A percentile compares a stretch with the other conserved stretches of the same genome.
Conservation (phyloP, 1,140 invertebrate species). For the Achroia grisella region DNA sequence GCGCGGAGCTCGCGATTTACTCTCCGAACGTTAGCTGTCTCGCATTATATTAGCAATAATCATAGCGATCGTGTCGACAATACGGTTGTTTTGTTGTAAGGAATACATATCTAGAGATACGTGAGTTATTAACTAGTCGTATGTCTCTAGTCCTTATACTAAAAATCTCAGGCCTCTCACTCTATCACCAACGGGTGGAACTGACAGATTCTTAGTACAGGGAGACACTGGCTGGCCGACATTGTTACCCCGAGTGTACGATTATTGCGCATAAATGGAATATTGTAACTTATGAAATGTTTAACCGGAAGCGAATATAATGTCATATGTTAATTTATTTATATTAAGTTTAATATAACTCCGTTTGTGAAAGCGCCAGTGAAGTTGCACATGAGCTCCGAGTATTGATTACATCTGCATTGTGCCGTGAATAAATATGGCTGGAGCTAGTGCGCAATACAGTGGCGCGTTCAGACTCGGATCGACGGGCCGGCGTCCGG, state of each 20-base stretch:
- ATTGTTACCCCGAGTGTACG: slow-evolving; percentile 1
- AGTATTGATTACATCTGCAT: too few relatives aligned
- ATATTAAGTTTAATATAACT: slow-evolving; percentile 7
- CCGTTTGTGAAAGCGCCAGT: slow-evolving; percentile 1
- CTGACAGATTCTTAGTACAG: slow-evolving; percentile 1
- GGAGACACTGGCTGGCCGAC: slow-evolving; percentile 1
- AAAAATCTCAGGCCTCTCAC: slow-evolving; percentile 1
- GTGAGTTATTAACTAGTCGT: not conserved
- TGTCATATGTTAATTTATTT: slow-evolving; percentile 10
- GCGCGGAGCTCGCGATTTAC: slow-evolving; percentile 22
- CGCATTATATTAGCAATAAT: slow-evolving; percentile 1
- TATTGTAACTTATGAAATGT: slow-evolving; percentile 10
- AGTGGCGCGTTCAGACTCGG: too few relatives aligned
- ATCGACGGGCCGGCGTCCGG: too few relatives aligned
- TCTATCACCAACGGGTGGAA: not conserved
- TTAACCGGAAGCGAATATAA: not conserved
- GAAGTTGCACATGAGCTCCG: not conserved
- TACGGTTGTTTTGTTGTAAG: slow-evolving; percentile 9
- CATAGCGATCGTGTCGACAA: not conserved
- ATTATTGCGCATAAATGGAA: slow-evolving; percentile 8
- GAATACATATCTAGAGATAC: slow-evolving; percentile 11
- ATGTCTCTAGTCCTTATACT: slow-evolving; percentile 13
- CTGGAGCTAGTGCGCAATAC: too few relatives aligned
- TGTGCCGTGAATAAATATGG: too few relatives aligned
- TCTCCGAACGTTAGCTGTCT: not conserved